Evolutionary conservation across 2,797 vertebrate genomes (phyloP).

Genomic region (Pipistrellus pipistrellus): DNA sequence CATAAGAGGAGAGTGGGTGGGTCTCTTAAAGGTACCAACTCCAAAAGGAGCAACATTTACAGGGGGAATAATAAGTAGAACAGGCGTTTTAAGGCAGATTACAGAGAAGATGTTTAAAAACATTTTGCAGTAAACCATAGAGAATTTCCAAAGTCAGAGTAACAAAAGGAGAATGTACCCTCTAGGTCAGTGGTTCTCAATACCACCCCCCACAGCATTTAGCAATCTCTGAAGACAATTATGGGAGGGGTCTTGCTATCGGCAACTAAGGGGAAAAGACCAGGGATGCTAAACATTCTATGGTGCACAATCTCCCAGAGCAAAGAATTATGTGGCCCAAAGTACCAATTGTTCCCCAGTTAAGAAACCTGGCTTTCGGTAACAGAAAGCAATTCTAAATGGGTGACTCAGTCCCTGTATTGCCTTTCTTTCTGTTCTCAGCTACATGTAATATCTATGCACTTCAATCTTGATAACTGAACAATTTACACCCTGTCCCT

Average conservation of each 20-base stretch:
- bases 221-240: background rate
- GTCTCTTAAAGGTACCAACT: background rate
- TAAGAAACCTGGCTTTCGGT: conserved; percentile 13
- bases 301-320: background rate
- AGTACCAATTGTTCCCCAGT: background rate
- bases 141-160: background rate
- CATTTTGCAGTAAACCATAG: background rate
- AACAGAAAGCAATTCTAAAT: background rate
- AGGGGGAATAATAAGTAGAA: background rate
- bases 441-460: rapidly evolving
- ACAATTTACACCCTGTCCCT: background rate
- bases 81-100: background rate
- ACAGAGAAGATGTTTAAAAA: background rate
- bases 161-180: background rate
- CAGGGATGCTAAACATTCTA: background rate
- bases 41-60: background rate
- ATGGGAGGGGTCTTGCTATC: background rate
- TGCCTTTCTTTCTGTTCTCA: background rate
- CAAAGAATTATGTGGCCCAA: background rate
- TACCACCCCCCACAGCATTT: background rate
- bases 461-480: conserved; percentile 28
- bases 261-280: background rate
- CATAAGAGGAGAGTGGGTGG: rapidly evolving
- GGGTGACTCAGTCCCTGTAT: background rate
- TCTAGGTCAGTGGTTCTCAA: background rate